Conservation (phyloP, 2,113 vertebrate genomes). For the Hippocampus abdominalis region DNA sequence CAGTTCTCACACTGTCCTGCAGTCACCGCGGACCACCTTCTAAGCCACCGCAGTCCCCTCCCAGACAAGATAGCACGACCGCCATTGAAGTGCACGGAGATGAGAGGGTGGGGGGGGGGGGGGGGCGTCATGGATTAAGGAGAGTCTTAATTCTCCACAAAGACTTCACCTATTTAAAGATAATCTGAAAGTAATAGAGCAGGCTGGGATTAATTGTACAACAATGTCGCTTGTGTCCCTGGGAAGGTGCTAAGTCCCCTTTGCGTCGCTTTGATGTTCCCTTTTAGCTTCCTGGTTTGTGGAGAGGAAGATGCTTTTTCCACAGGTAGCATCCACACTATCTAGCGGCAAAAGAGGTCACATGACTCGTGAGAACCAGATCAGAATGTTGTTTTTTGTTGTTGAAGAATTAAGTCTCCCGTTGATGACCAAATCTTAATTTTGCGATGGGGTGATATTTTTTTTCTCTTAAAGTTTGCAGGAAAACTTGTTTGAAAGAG, state of each 20-base stretch:
- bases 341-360: background rate
- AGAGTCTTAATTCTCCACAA: conserved; percentile 74
- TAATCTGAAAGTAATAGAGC: conserved; percentile 84
- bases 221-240: conserved; percentile 72
- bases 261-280: conserved; percentile 73
- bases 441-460: conserved; percentile 21
- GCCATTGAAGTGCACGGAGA: conserved; percentile 74
- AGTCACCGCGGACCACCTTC: conserved; percentile 75
- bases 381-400: conserved; percentile 2
- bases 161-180: conserved; percentile 79
- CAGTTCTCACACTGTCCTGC: conserved; percentile 75
- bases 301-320: conserved; percentile 28
- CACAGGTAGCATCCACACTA: conserved; percentile 14
- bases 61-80: conserved; percentile 75
- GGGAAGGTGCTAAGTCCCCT: conserved; percentile 72
- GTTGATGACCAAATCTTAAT: conserved; percentile 40
- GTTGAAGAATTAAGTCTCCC: conserved; percentile 52
- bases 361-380: background rate
- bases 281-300: conserved; percentile 28
- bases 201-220: conserved; percentile 80
- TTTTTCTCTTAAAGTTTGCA: conserved; percentile 3
- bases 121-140: conserved; percentile 57
- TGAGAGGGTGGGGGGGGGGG: conserved; percentile 26
- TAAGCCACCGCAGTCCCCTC: conserved; percentile 71
- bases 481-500: conserved; percentile 8